These are phyloP conservation scores for Lymantria monacha DNA, from an alignment of 2,888 invertebrate genomes.

Conservation along the genomic window DNA sequence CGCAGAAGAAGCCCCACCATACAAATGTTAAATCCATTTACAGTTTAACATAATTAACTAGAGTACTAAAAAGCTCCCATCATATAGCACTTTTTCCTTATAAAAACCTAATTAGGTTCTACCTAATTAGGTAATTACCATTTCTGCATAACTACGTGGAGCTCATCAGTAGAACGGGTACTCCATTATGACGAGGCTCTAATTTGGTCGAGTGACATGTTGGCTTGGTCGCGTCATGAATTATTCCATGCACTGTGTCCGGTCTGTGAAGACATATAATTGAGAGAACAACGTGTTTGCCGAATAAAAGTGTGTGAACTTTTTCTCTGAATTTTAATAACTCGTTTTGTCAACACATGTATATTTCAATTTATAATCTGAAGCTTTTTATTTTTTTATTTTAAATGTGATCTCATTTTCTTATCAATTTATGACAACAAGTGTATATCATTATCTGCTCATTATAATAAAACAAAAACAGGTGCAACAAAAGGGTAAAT, in stretches of 20 bases:
- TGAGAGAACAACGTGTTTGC: slow-evolving; percentile 70
- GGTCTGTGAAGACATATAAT: slow-evolving; percentile 67
- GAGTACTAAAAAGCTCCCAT: slow-evolving; percentile 1
- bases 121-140: slow-evolving; percentile 29
- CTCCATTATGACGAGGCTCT: slow-evolving; percentile 44
- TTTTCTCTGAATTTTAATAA: slow-evolving; percentile 55
- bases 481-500: too few species aligned
- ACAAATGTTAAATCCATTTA: neutral
- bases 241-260: slow-evolving; percentile 66
- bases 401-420: neutral
- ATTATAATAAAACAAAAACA: too few species aligned
- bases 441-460: neutral
- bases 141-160: slow-evolving; percentile 26
- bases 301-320: slow-evolving; percentile 67
- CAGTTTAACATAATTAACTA: neutral
- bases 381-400: slow-evolving; percentile 8
- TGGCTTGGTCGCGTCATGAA: slow-evolving; percentile 60
- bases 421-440: neutral
- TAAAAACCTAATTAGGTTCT: slow-evolving; percentile 24
- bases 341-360: slow-evolving; percentile 33
- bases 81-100: slow-evolving; percentile 9
- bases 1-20: too few species aligned
- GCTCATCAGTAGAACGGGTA: slow-evolving; percentile 28
- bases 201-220: slow-evolving; percentile 56
- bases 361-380: slow-evolving; percentile 37